These are phyloP conservation scores for Omphaloscelis lunosa DNA, from an alignment of 2,888 invertebrate species.

Conservation along the genomic window DNA sequence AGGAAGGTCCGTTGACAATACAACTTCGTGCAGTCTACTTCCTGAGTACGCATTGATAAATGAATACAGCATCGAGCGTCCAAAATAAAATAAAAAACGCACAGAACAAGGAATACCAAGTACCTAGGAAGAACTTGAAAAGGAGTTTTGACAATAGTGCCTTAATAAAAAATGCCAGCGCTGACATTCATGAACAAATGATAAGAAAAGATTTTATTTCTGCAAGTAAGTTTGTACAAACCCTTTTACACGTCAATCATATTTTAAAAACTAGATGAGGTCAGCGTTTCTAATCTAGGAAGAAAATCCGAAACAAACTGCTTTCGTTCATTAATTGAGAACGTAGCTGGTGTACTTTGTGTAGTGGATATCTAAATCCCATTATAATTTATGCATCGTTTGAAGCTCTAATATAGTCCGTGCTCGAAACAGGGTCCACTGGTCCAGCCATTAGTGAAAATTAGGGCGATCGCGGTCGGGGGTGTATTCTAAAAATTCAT, in stretches of 20 bases:
- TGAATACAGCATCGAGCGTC: constrained; percentile 64
- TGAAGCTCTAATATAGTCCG: constrained; percentile 62
- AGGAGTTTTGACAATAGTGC: constrained; percentile 68
- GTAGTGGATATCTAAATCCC: constrained; percentile 40
- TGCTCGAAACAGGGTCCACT: constrained; percentile 77
- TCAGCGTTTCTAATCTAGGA: too few species aligned
- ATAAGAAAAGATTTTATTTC: too few species aligned
- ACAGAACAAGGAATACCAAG: constrained; percentile 43
- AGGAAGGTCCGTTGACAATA: constrained; percentile 63
- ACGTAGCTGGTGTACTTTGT: constrained; percentile 14
- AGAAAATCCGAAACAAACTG: too few species aligned
- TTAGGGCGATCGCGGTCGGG: constrained; percentile 77
- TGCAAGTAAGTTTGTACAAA: too few species aligned
- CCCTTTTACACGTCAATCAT: too few species aligned
- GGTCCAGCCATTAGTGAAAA: constrained; percentile 80
- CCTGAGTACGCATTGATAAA: constrained; percentile 71
- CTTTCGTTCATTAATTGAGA: constrained; percentile 1
- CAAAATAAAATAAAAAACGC: constrained; percentile 63
- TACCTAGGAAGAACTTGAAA: constrained; percentile 61
- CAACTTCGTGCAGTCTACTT: constrained; percentile 61
- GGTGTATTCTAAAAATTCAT: constrained; percentile 79
- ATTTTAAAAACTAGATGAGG: too few species aligned
- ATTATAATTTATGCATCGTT: constrained; percentile 60
- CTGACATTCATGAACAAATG: constrained; percentile 22
- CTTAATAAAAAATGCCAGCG: constrained; percentile 58